These are phyloP conservation scores for Hirtodrosophila confusa DNA, from an alignment of 2,888 invertebrate genomes.

Conservation along the genomic window DNA sequence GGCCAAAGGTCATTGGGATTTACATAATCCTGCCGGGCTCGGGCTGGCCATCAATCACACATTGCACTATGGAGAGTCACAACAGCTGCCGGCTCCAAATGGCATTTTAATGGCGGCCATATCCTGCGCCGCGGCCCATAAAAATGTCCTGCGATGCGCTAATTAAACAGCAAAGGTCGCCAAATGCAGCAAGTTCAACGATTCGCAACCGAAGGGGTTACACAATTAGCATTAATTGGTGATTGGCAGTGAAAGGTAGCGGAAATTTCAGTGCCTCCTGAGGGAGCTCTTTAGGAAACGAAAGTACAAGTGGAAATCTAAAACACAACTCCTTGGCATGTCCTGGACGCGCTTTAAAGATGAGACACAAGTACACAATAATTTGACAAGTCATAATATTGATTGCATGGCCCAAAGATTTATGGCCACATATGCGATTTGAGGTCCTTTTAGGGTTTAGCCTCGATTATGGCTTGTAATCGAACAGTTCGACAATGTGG, in stretches of 20 bases:
- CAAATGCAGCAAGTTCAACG: slow-evolving; percentile 49
- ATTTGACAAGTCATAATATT: slow-evolving; percentile 79
- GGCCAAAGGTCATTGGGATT: slow-evolving; percentile 69
- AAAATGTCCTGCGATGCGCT: slow-evolving; percentile 46
- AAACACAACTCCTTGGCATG: slow-evolving; percentile 1
- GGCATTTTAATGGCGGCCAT: slow-evolving; percentile 14
- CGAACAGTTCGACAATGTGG: slow-evolving; percentile 83
- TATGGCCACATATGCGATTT: slow-evolving; percentile 69
- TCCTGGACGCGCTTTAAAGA: slow-evolving; percentile 40
- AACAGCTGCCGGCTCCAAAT: slow-evolving; percentile 42
- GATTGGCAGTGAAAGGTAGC: slow-evolving; percentile 45
- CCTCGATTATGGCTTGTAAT: slow-evolving; percentile 83
- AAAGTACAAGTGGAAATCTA: slow-evolving; percentile 14
- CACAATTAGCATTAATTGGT: slow-evolving; percentile 73
- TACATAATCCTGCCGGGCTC: slow-evolving; percentile 53
- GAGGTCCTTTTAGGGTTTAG: slow-evolving; percentile 36
- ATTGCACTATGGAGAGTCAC: slow-evolving; percentile 29
- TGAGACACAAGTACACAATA: slow-evolving; percentile 66
- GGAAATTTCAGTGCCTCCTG: slow-evolving; percentile 28
- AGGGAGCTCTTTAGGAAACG: slow-evolving; percentile 43
- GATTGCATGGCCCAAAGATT: slow-evolving; percentile 68
- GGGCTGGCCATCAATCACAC: slow-evolving; percentile 61
- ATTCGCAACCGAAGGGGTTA: slow-evolving; percentile 48
- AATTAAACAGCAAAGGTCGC: slow-evolving; percentile 55
- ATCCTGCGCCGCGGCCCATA: no score